These are phyloP conservation scores for Oryzias melastigma DNA, from an alignment of 2,113 vertebrate species.

Conservation along the genomic window DNA sequence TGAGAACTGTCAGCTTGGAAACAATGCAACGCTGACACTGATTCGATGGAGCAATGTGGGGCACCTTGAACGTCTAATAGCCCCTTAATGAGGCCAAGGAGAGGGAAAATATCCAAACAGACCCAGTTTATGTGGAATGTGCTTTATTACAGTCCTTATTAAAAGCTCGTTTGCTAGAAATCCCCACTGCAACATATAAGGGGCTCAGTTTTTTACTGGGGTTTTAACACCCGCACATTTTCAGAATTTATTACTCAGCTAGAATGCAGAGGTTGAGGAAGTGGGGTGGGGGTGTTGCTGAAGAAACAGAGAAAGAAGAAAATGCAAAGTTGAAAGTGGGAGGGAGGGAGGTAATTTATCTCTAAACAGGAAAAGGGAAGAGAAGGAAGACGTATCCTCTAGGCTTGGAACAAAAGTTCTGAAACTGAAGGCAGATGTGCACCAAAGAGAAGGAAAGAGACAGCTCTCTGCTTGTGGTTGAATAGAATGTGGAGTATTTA, in stretches of 20 bases:
- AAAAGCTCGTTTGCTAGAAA: slow-evolving; percentile 55
- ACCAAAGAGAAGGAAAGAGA: slow-evolving; percentile 53
- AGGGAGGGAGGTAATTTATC: slow-evolving; percentile 15
- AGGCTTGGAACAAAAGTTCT: slow-evolving; percentile 14
- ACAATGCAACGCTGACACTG: slow-evolving; percentile 32
- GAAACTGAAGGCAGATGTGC: slow-evolving; percentile 46
- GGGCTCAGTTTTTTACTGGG: slow-evolving; percentile 56
- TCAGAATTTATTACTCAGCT: slow-evolving; percentile 61
- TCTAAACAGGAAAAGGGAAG: slow-evolving; percentile 36
- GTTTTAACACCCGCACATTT: slow-evolving; percentile 65
- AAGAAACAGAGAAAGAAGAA: not conserved
- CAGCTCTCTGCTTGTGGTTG: slow-evolving; percentile 27
- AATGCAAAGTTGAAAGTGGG: not conserved
- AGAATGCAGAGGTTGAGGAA: slow-evolving; percentile 40
- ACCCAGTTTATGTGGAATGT: slow-evolving; percentile 69
- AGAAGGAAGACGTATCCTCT: slow-evolving; percentile 39
- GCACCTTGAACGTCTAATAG: slow-evolving; percentile 69
- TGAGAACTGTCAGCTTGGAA: slow-evolving; percentile 28
- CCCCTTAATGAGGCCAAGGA: slow-evolving; percentile 70
- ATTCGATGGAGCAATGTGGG: slow-evolving; percentile 51
- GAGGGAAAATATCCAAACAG: slow-evolving; percentile 62
- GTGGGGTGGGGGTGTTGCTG: not conserved
- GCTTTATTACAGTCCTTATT: slow-evolving; percentile 65
- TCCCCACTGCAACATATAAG: slow-evolving; percentile 40
- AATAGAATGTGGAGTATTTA: slow-evolving; percentile 23